Conservation (phyloP, 1,140 invertebrate species). For the Spodoptera frugiperda region DNA sequence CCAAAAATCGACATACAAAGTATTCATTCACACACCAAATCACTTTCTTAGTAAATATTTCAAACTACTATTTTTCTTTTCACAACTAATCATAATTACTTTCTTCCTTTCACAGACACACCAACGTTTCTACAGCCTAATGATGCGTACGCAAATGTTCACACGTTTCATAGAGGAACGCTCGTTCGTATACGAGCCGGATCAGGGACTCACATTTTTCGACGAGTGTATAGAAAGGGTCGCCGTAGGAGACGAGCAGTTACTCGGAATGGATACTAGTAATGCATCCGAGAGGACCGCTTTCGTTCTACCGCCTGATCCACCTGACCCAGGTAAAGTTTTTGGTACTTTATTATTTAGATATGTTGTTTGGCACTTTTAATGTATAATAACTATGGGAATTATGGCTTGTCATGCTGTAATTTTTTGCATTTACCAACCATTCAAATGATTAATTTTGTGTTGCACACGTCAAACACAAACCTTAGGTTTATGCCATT, state of each 20-base stretch:
- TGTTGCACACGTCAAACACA: no score
- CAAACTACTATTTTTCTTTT: no score
- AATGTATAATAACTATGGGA: no score
- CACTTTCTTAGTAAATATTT: no score
- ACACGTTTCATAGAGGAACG: conserved; percentile 99
- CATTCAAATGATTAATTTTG: no score
- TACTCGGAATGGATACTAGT: conserved; percentile 91
- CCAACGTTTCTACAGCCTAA: conserved; percentile 95
- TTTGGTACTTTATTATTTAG: no score
- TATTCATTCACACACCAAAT: no score
- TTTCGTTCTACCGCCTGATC: conserved; percentile 98
- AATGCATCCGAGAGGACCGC: conserved; percentile 93
- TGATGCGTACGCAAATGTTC: conserved; percentile 98
- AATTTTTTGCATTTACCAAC: no score
- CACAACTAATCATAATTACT: neutral
- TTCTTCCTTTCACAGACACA: conserved; percentile 89
- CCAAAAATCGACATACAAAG: no score
- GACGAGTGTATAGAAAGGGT: conserved; percentile 97
- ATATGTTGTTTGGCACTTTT: no score
- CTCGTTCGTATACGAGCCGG: conserved; percentile 98
- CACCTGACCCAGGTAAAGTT: conserved; percentile 79
- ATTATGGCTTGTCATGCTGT: no score
- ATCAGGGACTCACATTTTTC: conserved; percentile 96
- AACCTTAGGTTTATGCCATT: no score
- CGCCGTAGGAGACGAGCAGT: conserved; percentile 89